Base-by-base conservation (phyloP, 2,888 invertebrate genomes). In the Sceliomorpha sp. region DNA sequence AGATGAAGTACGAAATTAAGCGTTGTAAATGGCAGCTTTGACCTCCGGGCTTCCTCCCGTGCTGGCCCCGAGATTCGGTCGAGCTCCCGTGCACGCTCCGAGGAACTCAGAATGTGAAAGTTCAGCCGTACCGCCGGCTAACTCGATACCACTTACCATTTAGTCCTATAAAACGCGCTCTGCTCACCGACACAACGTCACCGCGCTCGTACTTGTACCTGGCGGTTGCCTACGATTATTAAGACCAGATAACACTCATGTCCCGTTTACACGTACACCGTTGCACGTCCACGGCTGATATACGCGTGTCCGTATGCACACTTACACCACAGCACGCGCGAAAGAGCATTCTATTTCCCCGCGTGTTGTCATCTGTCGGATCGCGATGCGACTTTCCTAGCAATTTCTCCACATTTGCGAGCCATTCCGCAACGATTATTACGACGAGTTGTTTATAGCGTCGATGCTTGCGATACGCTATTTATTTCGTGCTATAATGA, bases 81-180 rank as follows among this genome's bases (percentile, higher is more conserved):
- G 59, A 66, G 68, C 66, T 62, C 66, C 70, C 37, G 68, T 56
- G 32, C 48, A 60, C 51, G 51, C 64, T 66, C 64, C 53, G 68
- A 70, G 63, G 73, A 75, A 78, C 81, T 82, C 80, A 86, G 83
- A 85, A 86, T 86, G 86, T 86, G 86, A 86, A 86, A 86, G 86
- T 86, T 86, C 80, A 85, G 74, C 76, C 67, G 83, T 80, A 81
- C 84, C 80, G 79, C 82, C 58, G 81, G 78, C 79, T 80, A 82
- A 75, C 77, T 68, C 74, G 59, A 66, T 60, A 56, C 58, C 62
- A 62, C 69, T 69, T 66, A 59, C 53, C 69, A 69, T 69, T 69
- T 72, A 69, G 62, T 62, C 69, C 44, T 63, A 66, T 69, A 59
- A 69, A 70, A 70, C 63, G 62, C 56, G 59, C 69, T 59, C 40